A percentile compares a stretch with the other conserved stretches of the same genome.
Conservation (phyloP, 2,113 vertebrate genomes). For the Nothocercus nigrocapillus region DNA sequence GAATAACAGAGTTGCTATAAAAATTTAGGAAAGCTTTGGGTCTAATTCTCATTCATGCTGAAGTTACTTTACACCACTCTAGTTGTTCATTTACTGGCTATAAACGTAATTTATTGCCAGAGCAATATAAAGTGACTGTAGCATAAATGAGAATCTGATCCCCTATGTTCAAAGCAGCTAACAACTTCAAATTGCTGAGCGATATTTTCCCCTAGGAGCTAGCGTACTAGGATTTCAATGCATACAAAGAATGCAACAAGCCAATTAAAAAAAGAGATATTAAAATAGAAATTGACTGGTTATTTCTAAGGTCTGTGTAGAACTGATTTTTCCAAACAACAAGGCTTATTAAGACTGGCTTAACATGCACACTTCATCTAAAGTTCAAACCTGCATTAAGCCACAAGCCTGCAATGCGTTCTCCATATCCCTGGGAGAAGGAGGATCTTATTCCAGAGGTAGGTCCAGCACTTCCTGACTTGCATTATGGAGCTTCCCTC, state of each 20-base stretch:
- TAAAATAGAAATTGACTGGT: conserved; percentile 47
- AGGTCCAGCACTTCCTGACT: background rate
- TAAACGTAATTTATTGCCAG: conserved; percentile 64
- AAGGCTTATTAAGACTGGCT: conserved; percentile 17
- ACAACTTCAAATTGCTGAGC: conserved; percentile 54
- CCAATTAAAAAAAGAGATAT: conserved; percentile 69
- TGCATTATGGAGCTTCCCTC: background rate
- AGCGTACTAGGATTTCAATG: conserved; percentile 27
- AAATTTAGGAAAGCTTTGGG: conserved; percentile 64
- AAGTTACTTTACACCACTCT: conserved; percentile 52
- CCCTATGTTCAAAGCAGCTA: conserved; percentile 60
- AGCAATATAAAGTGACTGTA: conserved; percentile 55
- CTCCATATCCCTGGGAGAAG: background rate
- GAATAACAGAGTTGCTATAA: conserved; percentile 63
- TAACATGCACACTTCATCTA: conserved; percentile 28
- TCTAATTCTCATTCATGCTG: conserved; percentile 56
- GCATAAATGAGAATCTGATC: conserved; percentile 66
- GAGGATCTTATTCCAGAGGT: background rate
- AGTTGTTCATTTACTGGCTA: conserved; percentile 47
- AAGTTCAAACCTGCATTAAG: conserved; percentile 1
- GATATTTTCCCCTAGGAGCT: conserved; percentile 57
- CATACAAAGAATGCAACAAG: conserved; percentile 54
- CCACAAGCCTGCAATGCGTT: background rate
- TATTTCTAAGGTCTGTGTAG: conserved; percentile 55
- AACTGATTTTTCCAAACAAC: conserved; percentile 26